A percentile compares a stretch with the other conserved stretches of the same genome.
phyloP scores from a whole-genome alignment of 2,113 vertebrate species.

The Sialia sialis region DNA sequence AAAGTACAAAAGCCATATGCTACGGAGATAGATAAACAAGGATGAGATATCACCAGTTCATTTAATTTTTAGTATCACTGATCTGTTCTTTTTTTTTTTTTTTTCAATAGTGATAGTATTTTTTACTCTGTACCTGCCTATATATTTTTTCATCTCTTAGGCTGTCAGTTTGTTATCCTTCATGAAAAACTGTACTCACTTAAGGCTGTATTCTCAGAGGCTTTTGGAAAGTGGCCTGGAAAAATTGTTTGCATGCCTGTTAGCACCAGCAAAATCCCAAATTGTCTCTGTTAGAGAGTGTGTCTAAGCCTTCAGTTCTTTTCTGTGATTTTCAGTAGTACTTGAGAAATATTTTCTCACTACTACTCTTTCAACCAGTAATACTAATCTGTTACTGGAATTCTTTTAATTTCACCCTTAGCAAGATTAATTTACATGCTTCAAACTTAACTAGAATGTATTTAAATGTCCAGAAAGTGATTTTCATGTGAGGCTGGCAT shows the following conservation, averaged over 20 bases:
- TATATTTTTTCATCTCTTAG: background rate
- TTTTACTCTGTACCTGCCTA: background rate
- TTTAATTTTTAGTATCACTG: background rate
- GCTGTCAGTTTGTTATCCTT: background rate
- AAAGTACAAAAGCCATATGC: background rate
- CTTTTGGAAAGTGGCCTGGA: slow-evolving; percentile 45
- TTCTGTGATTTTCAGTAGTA: background rate
- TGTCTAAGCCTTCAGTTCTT: background rate
- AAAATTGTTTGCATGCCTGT: slow-evolving; percentile 44
- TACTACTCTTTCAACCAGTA: background rate
- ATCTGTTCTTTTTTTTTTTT: background rate
- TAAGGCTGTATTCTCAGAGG: slow-evolving; percentile 11
- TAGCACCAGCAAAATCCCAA: slow-evolving; percentile 41
- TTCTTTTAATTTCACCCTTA: background rate
- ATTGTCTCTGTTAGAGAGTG: background rate
- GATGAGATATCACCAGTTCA: background rate
- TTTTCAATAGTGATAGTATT: background rate
- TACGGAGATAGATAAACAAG: background rate
- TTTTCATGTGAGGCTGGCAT: background rate
- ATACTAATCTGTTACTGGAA: background rate
- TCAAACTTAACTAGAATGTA: background rate
- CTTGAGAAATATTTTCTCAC: background rate
- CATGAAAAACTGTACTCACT: slow-evolving; percentile 2
- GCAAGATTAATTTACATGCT: background rate
- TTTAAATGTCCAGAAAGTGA: background rate